Conservation (phyloP, 2,888 invertebrate species). For the Elegia similella region DNA sequence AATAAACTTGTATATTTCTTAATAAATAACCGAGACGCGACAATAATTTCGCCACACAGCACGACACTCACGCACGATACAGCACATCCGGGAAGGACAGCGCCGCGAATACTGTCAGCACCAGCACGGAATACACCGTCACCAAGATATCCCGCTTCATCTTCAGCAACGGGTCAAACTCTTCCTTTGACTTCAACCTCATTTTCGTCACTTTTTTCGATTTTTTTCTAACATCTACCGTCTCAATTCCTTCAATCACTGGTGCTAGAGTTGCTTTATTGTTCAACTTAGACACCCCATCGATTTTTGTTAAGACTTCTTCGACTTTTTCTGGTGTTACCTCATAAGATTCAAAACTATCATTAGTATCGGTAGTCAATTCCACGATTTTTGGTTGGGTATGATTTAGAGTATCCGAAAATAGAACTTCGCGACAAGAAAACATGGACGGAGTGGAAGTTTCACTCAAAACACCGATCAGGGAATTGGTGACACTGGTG, state of each 20-base stretch:
- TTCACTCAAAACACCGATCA: conserved; percentile 39
- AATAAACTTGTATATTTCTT: conserved; percentile 11
- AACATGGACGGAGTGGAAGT: conserved; percentile 46
- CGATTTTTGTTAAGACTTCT: conserved; percentile 21
- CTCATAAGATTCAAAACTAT: conserved; percentile 18
- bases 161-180: conserved; percentile 52
- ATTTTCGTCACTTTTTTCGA: neutral
- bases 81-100: conserved; percentile 61
- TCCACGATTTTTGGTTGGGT: conserved; percentile 31
- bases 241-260: neutral
- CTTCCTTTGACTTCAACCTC: conserved; percentile 25
- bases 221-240: neutral
- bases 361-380: conserved; percentile 27
- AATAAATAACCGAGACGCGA: conserved; percentile 8
- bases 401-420: conserved; percentile 28
- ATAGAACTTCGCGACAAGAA: conserved; percentile 36
- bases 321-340: conserved; percentile 22
- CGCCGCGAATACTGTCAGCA: conserved; percentile 68
- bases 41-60: neutral
- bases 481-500: conserved; percentile 42
- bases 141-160: conserved; percentile 69
- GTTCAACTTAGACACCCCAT: conserved; percentile 21
- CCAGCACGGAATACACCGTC: conserved; percentile 67
- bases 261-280: neutral
- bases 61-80: conserved; percentile 24